These are phyloP conservation scores for Tenebrio molitor DNA, from an alignment of 1,140 invertebrate genomes.

Conservation along the genomic window DNA sequence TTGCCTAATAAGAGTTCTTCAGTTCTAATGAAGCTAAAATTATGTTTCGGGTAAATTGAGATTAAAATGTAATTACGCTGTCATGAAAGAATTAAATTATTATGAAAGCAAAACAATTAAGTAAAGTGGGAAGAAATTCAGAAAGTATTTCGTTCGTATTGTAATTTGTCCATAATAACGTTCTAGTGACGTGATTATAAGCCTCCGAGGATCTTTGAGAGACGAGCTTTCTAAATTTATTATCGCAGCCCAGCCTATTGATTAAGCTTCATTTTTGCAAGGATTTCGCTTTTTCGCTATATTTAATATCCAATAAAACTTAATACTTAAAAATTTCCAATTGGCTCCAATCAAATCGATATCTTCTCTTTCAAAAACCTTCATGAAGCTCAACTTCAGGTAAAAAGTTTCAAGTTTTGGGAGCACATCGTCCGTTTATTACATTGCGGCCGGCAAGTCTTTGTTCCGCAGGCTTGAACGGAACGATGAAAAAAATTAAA, in stretches of 20 bases:
- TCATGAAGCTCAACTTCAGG: too few relatives aligned
- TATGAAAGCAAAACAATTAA: conserved; percentile 12
- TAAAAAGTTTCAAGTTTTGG: too few relatives aligned
- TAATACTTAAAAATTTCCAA: conserved; percentile 17
- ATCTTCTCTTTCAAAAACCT: too few relatives aligned
- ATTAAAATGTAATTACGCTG: too few relatives aligned
- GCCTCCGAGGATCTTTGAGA: conserved; percentile 10
- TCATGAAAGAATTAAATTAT: too few relatives aligned
- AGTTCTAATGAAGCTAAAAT: too few relatives aligned
- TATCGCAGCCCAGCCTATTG: conserved; percentile 6
- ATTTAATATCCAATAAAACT: conserved; percentile 5
- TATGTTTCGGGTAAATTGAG: too few relatives aligned
- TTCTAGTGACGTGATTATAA: conserved; percentile 18
- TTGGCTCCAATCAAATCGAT: background rate
- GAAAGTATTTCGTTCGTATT: background rate
- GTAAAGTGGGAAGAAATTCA: background rate
- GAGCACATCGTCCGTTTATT: too few relatives aligned
- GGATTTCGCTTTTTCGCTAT: conserved; percentile 15
- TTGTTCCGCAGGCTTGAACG: too few relatives aligned
- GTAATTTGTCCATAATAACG: background rate
- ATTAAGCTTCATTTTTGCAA: conserved; percentile 27
- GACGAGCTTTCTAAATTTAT: conserved; percentile 34
- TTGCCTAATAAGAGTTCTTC: too few relatives aligned
- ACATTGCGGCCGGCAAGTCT: too few relatives aligned
- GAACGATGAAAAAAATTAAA: too few relatives aligned